Evolutionary conservation across 2,113 vertebrate genomes (phyloP).

Genomic region (Petromus typicus): DNA sequence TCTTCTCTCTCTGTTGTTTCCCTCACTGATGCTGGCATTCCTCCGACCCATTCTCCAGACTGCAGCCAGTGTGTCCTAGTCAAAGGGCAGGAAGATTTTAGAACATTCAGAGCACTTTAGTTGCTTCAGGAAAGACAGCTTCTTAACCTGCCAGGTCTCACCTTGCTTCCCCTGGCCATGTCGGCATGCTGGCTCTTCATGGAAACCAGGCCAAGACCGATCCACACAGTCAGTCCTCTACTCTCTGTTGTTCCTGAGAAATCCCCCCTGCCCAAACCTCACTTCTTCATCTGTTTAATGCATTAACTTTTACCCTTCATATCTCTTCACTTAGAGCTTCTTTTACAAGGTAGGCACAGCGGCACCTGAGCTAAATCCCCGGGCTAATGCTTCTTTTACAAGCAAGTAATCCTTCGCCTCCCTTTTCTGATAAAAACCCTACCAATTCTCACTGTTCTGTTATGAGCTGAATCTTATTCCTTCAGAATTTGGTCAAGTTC

Average conservation of each 20-base stretch:
- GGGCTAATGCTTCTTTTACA: not conserved
- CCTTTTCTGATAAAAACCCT: slow-evolving; percentile 31
- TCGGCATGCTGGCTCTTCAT: not conserved
- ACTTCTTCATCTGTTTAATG: not conserved
- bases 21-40: not conserved
- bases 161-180: not conserved
- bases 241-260: not conserved
- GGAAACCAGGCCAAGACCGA: not conserved
- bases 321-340: not conserved
- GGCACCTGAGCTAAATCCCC: too few species aligned
- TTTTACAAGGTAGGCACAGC: too few species aligned
- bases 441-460: not conserved
- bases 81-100: slow-evolving; percentile 44
- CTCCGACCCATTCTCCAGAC: not conserved
- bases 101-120: not conserved
- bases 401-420: not conserved
- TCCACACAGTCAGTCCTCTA: accelerated
- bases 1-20: not conserved
- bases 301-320: not conserved
- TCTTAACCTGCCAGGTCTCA: not conserved
- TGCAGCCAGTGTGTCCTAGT: slow-evolving; percentile 14
- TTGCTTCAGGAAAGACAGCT: not conserved
- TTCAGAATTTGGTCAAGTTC: not conserved
- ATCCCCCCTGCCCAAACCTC: not conserved
- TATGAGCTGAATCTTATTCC: not conserved